Percentiles rank a stretch among this genome's conserved stretches.
These are phyloP conservation scores for Engraulis encrasicolus DNA, from an alignment of 2,113 vertebrate genomes.

Conservation along the genomic window DNA sequence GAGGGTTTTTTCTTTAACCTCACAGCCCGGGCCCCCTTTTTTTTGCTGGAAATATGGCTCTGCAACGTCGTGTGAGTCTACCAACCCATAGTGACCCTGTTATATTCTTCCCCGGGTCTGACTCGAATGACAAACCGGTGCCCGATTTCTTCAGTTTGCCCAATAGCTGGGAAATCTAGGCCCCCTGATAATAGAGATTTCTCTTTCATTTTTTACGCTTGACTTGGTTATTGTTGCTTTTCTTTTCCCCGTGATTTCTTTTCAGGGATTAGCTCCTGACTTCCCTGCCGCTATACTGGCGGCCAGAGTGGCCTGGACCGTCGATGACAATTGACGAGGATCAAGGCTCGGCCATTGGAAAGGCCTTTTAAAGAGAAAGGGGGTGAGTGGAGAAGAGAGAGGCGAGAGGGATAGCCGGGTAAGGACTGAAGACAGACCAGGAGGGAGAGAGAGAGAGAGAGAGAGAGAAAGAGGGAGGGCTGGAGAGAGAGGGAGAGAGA, in stretches of 20 bases:
- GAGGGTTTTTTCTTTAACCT: slow-evolving; percentile 63
- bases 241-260: slow-evolving; percentile 97
- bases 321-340: slow-evolving; percentile 96
- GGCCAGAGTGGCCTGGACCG: slow-evolving; percentile 94
- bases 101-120: slow-evolving; percentile 94
- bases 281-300: slow-evolving; percentile 93
- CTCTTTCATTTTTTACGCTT: slow-evolving; percentile 99
- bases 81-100: slow-evolving; percentile 95
- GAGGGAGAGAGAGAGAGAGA: slow-evolving; percentile 6
- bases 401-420: slow-evolving; percentile 79
- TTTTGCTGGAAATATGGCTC: slow-evolving; percentile 90
- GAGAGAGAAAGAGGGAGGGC: slow-evolving; percentile 48
- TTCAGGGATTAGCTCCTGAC: slow-evolving; percentile 99
- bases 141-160: slow-evolving; percentile 92
- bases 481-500: slow-evolving; percentile 23
- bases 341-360: slow-evolving; percentile 92
- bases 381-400: slow-evolving; percentile 83
- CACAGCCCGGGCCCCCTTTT: slow-evolving; percentile 80
- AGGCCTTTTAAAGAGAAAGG: slow-evolving; percentile 84
- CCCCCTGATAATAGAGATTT: slow-evolving; percentile 99
- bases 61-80: slow-evolving; percentile 99
- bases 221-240: slow-evolving; percentile 99
- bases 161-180: slow-evolving; percentile 98
- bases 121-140: slow-evolving; percentile 99
- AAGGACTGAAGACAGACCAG: slow-evolving; percentile 74